Base-by-base conservation (phyloP, 2,888 invertebrate species). In the Athalia rosae region DNA sequence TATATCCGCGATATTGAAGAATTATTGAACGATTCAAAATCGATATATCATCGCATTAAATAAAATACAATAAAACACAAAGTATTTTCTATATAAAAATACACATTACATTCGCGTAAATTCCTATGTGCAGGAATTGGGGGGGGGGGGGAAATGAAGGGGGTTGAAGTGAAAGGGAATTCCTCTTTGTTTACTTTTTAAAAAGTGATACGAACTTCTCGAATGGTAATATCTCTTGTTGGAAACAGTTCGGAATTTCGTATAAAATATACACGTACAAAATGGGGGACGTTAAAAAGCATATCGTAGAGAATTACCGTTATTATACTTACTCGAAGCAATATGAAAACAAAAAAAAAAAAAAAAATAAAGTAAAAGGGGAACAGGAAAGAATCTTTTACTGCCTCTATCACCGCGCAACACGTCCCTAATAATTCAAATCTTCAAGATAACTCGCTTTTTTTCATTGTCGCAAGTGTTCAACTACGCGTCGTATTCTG, bases 161-260 rank as follows among this genome's bases (percentile, higher is more conserved):
- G n/a, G 41, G 41, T 5, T 67, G 41, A 7, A 13, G 28, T 28
- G 13, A 67, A 53, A 67, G 41, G 8, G 67, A 50, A 67, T 50
- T 53, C 53, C 67, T n/a, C 28, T 67, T 53, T 67, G 53, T 67
- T 67, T 53, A 53, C 53, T 28, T n/a, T 3, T 11, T 11, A 41
- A 53, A 67, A 67, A 67, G n/a, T 50, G 7, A 48, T 45, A 28
- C 8, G 28, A 48, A 48, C 48, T 66, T 48, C 66, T 48, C 15
- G 66, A 66, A 50, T 66, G 47, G 66, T n/a, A 4, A 63, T 41
- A 63, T 47, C 15, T 6, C 43, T 61, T 28, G 59, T 28, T 59
- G 28, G 28, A 15, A 28, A 28, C 7, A 59, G 9, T 8, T 8
- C 4, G 9, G 28, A 28, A 28, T 9, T 13, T 1, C 59, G 11